Conservation (phyloP, 1,140 invertebrate genomes). For the Pantala flavescens region DNA sequence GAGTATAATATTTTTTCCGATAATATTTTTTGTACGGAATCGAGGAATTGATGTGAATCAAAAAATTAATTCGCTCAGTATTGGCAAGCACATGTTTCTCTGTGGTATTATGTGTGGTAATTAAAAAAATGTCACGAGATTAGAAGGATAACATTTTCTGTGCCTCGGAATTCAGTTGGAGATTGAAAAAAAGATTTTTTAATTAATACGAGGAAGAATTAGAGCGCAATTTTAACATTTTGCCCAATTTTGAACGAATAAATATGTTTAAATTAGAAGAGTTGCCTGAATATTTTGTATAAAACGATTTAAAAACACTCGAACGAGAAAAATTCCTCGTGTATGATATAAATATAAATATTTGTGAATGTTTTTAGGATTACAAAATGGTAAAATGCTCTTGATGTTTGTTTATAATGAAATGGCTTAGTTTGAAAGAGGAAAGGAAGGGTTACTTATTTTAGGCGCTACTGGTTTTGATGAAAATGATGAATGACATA, state of each 20-base stretch:
- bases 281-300: slow-evolving; percentile 3
- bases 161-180: neutral
- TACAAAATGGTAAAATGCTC: no score
- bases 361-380: no score
- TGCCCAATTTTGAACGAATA: neutral
- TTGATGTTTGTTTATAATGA: no score
- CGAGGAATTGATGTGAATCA: neutral
- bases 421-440: no score
- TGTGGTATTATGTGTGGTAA: neutral
- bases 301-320: neutral
- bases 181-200: neutral
- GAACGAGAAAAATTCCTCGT: no score
- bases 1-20: slow-evolving; percentile 10
- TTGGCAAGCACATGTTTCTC: neutral
- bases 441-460: no score
- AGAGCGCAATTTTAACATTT: no score
- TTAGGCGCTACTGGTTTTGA: no score
- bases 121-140: neutral
- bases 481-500: no score
- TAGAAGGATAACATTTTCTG: neutral
- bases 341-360: no score
- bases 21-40: slow-evolving; percentile 4
- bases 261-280: neutral
- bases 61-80: neutral
- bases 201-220: neutral